Percentiles rank a stretch among this genome's conserved stretches.
Evolutionary conservation across 2,888 invertebrate genomes (phyloP).

Genomic region (Tethea ocularis): DNA sequence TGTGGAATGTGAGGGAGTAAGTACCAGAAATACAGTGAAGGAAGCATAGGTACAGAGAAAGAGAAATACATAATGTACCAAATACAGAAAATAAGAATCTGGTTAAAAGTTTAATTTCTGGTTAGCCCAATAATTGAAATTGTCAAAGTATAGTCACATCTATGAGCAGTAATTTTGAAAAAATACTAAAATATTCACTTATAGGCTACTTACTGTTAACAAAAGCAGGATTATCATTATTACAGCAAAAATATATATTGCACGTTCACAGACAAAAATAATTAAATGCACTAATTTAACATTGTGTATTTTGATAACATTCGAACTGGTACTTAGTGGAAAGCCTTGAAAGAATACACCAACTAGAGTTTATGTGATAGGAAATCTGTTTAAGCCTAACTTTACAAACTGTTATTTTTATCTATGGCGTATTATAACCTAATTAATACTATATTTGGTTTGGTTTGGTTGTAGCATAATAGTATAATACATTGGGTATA

Average conservation of each 20-base stretch:
- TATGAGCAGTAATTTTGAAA: too few species aligned
- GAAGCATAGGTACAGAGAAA: neutral
- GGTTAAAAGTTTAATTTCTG: too few species aligned
- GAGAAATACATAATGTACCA: neutral
- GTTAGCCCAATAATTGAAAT: too few species aligned
- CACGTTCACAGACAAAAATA: conserved; percentile 8
- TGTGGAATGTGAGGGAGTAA: conserved; percentile 22
- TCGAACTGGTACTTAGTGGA: conserved; percentile 34
- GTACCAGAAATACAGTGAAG: neutral
- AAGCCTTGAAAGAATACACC: conserved; percentile 58
- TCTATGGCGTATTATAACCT: neutral
- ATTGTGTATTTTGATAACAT: too few species aligned
- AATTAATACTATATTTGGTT: neutral
- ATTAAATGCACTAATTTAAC: too few species aligned
- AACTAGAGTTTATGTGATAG: conserved; percentile 52
- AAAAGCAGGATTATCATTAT: too few species aligned
- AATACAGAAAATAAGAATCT: too few species aligned
- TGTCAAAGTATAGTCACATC: too few species aligned
- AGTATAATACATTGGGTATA: neutral
- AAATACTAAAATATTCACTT: too few species aligned
- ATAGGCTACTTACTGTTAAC: too few species aligned
- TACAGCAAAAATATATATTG: too few species aligned
- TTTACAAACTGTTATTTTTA: neutral
- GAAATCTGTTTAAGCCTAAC: neutral
- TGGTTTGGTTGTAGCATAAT: neutral